A percentile compares a stretch with the other conserved stretches of the same genome.
phyloP scores from a whole-genome alignment of 1,140 invertebrate species.

The Hycleus phaleratus region DNA sequence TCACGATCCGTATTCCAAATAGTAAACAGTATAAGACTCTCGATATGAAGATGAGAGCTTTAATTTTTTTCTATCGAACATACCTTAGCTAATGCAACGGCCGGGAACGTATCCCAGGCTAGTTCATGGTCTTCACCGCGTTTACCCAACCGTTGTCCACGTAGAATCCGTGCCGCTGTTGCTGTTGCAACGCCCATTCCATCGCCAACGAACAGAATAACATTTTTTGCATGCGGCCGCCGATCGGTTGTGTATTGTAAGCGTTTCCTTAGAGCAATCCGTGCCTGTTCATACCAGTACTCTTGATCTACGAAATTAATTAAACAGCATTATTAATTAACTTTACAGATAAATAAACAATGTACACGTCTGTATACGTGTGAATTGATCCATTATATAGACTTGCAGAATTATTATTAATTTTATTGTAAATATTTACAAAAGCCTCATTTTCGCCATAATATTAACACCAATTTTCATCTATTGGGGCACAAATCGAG shows the following conservation, averaged over 20 bases:
- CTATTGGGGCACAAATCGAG: too few relatives aligned
- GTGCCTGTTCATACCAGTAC: slow-evolving; percentile 53
- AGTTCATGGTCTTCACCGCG: slow-evolving; percentile 55
- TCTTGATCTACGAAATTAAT: slow-evolving; percentile 36
- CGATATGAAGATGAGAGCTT: too few relatives aligned
- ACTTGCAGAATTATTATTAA: too few relatives aligned
- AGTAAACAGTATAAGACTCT: too few relatives aligned
- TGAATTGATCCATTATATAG: too few relatives aligned
- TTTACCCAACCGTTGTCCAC: slow-evolving; percentile 39
- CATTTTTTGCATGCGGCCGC: slow-evolving; percentile 50
- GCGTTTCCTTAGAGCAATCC: slow-evolving; percentile 54
- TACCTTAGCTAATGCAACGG: slow-evolving; percentile 59
- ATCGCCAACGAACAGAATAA: slow-evolving; percentile 58
- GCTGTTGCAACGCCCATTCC: slow-evolving; percentile 66
- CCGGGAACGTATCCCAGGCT: slow-evolving; percentile 60
- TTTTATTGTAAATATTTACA: too few relatives aligned
- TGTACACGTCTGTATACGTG: too few relatives aligned
- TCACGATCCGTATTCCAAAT: too few relatives aligned
- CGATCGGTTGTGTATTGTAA: slow-evolving; percentile 48
- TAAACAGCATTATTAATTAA: too few relatives aligned
- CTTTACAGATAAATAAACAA: too few relatives aligned
- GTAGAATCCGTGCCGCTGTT: slow-evolving; percentile 59
- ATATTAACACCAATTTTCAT: too few relatives aligned
- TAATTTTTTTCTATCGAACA: not conserved
- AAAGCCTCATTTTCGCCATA: too few relatives aligned